Conservation (phyloP, 2,888 invertebrate species). For the Rambutsinella grinnellia region DNA sequence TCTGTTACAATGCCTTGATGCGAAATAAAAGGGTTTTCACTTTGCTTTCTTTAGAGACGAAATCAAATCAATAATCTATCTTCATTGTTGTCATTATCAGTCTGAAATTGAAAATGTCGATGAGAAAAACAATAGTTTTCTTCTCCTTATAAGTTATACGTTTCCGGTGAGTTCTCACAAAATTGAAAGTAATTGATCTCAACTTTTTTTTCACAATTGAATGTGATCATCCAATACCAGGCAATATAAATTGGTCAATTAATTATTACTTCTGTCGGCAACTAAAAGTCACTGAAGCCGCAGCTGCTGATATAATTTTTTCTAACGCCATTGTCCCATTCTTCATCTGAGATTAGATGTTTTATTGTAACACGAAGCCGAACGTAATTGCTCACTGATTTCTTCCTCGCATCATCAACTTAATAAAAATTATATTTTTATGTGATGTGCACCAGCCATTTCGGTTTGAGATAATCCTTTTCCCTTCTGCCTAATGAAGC, state of each 20-base stretch:
- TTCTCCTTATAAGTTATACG: too few relatives aligned
- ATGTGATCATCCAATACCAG: not conserved
- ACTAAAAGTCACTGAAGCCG: not conserved
- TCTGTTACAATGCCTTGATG: not conserved
- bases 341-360: not conserved
- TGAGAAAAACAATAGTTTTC: not conserved
- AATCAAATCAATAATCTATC: not conserved
- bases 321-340: not conserved
- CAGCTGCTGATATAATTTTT: too few relatives aligned
- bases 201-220: not conserved
- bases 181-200: not conserved
- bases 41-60: not conserved
- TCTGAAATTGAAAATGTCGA: not conserved
- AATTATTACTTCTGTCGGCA: constrained; percentile 14
- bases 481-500: constrained; percentile 61
- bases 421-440: not conserved
- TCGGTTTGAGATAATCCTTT: not conserved
- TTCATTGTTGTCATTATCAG: not conserved
- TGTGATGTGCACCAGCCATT: not conserved
- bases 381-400: constrained; percentile 18
- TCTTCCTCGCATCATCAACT: too few relatives aligned
- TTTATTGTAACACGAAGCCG: too few relatives aligned
- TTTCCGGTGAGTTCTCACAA: not conserved
- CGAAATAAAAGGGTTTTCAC: too few relatives aligned
- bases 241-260: constrained; percentile 12